Conservation (phyloP, 2,113 vertebrate species). For the Amphiprion ocellaris region DNA sequence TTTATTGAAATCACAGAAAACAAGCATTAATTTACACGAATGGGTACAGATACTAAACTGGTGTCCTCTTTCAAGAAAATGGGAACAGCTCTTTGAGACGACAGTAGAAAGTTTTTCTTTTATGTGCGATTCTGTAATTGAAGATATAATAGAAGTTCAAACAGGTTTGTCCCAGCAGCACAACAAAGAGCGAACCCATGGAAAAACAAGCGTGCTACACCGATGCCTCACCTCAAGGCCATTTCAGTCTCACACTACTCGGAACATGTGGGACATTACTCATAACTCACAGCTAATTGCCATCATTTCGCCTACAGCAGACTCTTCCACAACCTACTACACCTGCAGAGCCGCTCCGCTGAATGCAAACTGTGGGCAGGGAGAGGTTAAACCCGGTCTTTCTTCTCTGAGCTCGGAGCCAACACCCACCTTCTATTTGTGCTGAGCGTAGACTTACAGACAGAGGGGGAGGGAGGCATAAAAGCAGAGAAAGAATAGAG, state of each 20-base stretch:
- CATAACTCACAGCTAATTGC: slow-evolving; percentile 11
- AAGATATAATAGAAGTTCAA: slow-evolving; percentile 1
- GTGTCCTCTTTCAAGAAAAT: background rate
- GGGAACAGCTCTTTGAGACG: background rate
- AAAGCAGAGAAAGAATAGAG: slow-evolving; percentile 8
- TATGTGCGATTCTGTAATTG: background rate
- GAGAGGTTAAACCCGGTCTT: slow-evolving; percentile 41
- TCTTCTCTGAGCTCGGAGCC: slow-evolving; percentile 43
- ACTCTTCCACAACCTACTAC: slow-evolving; percentile 13
- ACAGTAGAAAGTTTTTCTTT: background rate
- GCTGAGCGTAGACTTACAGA: slow-evolving; percentile 54
- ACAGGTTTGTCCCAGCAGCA: slow-evolving; percentile 34
- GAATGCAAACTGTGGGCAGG: slow-evolving; percentile 4
- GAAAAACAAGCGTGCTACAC: slow-evolving; percentile 1
- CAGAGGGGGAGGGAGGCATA: slow-evolving; percentile 32
- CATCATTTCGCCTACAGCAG: background rate
- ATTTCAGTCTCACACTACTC: slow-evolving; percentile 21
- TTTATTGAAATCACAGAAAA: no score
- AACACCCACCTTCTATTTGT: slow-evolving; percentile 70
- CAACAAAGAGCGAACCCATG: background rate
- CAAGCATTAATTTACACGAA: background rate
- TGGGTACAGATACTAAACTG: background rate
- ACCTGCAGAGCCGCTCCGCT: slow-evolving; percentile 18
- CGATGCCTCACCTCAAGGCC: slow-evolving; percentile 21
- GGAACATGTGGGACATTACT: background rate